A percentile compares a stretch with the other conserved stretches of the same genome.
Evolutionary conservation across 2,888 invertebrate species (phyloP).

Genomic region (Thelaira solivaga): DNA sequence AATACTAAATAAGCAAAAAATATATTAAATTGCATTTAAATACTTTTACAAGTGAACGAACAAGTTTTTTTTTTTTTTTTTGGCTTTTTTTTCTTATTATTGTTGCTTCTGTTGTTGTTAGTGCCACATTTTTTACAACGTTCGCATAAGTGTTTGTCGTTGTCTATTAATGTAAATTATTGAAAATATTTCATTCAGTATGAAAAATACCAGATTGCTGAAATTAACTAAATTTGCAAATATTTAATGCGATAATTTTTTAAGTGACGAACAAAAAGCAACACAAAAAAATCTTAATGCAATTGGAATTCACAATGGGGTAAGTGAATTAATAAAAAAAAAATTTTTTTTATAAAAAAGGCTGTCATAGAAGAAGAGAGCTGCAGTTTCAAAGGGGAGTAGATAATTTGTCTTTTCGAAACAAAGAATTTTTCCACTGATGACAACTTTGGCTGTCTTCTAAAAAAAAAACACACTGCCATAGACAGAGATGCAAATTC

Average conservation of each 20-base stretch:
- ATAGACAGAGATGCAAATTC: too few species aligned
- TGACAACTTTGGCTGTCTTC: too few species aligned
- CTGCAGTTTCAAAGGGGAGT: not conserved
- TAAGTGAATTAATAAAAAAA: slow-evolving; percentile 29
- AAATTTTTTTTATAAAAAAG: too few species aligned
- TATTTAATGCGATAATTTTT: slow-evolving; percentile 13
- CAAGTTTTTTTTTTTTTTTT: slow-evolving; percentile 12
- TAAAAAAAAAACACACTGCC: too few species aligned
- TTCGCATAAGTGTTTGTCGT: not conserved
- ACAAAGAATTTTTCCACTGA: too few species aligned
- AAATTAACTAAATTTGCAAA: slow-evolving; percentile 41
- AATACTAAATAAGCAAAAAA: slow-evolving; percentile 14
- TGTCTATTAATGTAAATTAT: not conserved
- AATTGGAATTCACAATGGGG: slow-evolving; percentile 49
- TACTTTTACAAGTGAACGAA: slow-evolving; percentile 40
- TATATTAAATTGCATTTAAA: slow-evolving; percentile 32
- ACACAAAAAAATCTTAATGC: slow-evolving; percentile 36
- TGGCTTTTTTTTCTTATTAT: not conserved
- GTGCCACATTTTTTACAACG: slow-evolving; percentile 10
- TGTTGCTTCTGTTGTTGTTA: not conserved
- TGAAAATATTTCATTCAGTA: not conserved
- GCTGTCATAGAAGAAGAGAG: too few species aligned
- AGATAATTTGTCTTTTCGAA: too few species aligned
- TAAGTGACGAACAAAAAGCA: not conserved
- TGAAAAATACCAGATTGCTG: not conserved